A percentile compares a stretch with the other conserved stretches of the same genome.
Evolutionary conservation across 2,797 vertebrate species (phyloP).

Genomic region (Falco naumanni): DNA sequence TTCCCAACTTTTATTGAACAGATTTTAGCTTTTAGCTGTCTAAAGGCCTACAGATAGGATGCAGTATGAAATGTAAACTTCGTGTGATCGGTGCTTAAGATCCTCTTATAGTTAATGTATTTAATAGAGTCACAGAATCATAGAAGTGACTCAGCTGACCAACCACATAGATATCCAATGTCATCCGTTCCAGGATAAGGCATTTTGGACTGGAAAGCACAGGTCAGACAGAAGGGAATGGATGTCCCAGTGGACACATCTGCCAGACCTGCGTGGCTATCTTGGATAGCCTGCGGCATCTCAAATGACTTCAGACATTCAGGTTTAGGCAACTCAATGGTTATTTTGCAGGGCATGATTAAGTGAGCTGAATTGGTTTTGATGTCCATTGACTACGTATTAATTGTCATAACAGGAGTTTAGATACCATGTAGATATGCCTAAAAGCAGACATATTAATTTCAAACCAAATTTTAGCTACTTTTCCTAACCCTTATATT

Average conservation of each 20-base stretch:
- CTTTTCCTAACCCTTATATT: neutral
- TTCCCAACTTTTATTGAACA: neutral
- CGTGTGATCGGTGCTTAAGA: neutral
- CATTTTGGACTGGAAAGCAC: neutral
- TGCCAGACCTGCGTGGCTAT: neutral
- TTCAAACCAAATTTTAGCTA: neutral
- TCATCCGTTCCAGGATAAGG: neutral
- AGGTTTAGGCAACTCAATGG: neutral
- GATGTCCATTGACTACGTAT: neutral
- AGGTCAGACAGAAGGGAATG: neutral
- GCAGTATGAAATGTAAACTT: neutral
- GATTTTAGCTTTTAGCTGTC: neutral
- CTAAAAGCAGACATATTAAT: neutral
- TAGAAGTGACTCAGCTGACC: neutral
- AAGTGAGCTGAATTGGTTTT: neutral
- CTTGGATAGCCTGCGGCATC: neutral
- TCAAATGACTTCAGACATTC: neutral
- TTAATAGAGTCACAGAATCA: neutral
- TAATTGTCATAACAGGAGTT: neutral
- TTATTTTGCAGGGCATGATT: too few species aligned
- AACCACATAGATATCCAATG: neutral
- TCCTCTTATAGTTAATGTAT: neutral
- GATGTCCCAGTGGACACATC: neutral
- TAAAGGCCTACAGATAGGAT: neutral
- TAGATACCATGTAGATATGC: neutral